Percentiles rank a stretch among this genome's conserved stretches.
These are phyloP conservation scores for Hestina assimilis DNA, from an alignment of 1,140 invertebrate species.

Conservation along the genomic window DNA sequence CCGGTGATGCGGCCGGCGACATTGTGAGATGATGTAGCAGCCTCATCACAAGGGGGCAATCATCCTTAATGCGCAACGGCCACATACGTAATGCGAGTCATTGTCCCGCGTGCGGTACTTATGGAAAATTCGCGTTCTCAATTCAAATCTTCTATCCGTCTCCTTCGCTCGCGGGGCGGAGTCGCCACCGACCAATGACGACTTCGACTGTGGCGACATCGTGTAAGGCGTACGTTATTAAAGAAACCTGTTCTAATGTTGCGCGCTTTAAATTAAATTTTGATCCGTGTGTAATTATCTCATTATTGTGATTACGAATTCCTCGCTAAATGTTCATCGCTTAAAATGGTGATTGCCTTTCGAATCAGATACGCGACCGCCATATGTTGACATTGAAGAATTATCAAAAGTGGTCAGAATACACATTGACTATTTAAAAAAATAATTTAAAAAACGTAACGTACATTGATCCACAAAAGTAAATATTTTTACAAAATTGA, in stretches of 20 bases:
- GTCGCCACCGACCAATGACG: conserved; percentile 72
- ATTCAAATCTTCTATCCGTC: conserved; percentile 74
- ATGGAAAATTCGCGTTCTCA: conserved; percentile 77
- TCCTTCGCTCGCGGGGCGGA: conserved; percentile 74
- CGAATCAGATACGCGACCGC: conserved; percentile 10
- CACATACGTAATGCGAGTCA: conserved; percentile 77
- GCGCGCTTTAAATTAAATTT: conserved; percentile 79
- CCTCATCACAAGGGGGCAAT: conserved; percentile 76
- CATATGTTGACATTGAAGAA: not conserved
- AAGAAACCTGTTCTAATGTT: conserved; percentile 79
- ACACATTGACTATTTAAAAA: not conserved
- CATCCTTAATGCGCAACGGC: conserved; percentile 73
- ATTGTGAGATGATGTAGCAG: conserved; percentile 73
- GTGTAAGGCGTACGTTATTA: conserved; percentile 77
- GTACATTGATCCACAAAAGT: conserved; percentile 30
- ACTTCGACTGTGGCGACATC: conserved; percentile 68
- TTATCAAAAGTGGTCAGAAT: not conserved
- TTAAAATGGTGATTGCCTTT: conserved; percentile 62
- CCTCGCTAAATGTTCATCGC: conserved; percentile 72
- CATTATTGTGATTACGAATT: conserved; percentile 77
- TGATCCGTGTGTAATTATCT: conserved; percentile 77
- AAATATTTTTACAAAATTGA: conserved; percentile 54
- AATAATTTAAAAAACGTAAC: not conserved
- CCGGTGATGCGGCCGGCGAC: conserved; percentile 58
- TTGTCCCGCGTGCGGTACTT: conserved; percentile 76